A percentile compares a stretch with the other conserved stretches of the same genome.
Evolutionary conservation across 30 jellyfish, hydroid and myxozoan species (phyloP).

Genomic region (Cassiopea andromeda): DNA sequence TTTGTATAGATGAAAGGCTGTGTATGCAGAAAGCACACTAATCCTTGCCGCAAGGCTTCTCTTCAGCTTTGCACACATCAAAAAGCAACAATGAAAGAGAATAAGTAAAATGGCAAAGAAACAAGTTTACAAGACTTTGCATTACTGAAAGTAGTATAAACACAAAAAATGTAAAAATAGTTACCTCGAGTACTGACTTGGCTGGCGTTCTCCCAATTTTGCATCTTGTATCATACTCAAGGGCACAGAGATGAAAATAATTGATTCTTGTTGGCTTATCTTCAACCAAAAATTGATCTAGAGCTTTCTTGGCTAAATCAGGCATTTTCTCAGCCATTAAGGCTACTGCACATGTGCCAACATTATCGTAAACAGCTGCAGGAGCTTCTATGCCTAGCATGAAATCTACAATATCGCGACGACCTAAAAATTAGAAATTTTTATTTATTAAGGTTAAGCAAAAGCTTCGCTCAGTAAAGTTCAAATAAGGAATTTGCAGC

Average conservation of each 20-base stretch:
- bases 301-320: conserved; percentile 77
- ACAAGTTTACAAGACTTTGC: neutral
- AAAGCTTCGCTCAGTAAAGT: too few relatives aligned
- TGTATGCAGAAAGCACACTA: too few relatives aligned
- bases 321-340: conserved; percentile 93
- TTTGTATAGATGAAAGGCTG: too few relatives aligned
- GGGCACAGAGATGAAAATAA: conserved; percentile 53
- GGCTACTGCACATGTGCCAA: conserved; percentile 79
- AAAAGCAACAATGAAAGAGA: too few relatives aligned
- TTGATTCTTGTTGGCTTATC: conserved; percentile 66
- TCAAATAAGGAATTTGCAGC: too few relatives aligned
- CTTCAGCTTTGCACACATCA: too few relatives aligned
- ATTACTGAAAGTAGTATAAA: neutral
- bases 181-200: conserved; percentile 62
- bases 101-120: too few relatives aligned
- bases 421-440: conserved; percentile 51
- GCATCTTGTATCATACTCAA: conserved; percentile 69
- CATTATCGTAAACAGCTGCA: conserved; percentile 74
- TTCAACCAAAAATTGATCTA: conserved; percentile 72
- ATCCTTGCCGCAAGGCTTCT: too few relatives aligned
- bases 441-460: neutral
- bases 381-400: conserved; percentile 86
- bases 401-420: conserved; percentile 71
- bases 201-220: conserved; percentile 67
- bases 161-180: neutral